phyloP scores from a whole-genome alignment of 1,140 invertebrate species.

The Pachypeltis micranthus region DNA sequence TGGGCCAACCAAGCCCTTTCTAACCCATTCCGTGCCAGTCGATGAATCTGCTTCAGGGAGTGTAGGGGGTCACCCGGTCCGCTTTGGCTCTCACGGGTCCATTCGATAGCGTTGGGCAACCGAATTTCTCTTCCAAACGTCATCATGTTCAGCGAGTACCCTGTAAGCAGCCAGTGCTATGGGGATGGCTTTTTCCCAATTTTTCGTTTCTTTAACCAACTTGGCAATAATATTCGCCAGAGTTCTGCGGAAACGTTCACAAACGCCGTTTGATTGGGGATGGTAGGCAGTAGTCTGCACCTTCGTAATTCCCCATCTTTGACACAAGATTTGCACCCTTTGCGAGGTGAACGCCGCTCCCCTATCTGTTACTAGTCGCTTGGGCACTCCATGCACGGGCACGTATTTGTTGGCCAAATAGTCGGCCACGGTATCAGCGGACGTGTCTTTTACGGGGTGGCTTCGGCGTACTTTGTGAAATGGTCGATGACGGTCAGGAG shows the following conservation, averaged over 20 bases:
- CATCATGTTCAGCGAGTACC: background rate
- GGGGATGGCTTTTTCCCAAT: background rate
- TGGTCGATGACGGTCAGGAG: conserved; percentile 9
- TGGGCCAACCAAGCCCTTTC: background rate
- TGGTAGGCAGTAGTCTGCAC: conserved; percentile 28
- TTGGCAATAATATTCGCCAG: no score
- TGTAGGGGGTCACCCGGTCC: background rate
- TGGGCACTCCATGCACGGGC: conserved; percentile 30
- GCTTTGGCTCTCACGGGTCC: no score
- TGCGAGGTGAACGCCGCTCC: conserved; percentile 29
- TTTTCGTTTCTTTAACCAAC: no score
- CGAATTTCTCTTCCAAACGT: background rate
- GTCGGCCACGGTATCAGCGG: conserved; percentile 1
- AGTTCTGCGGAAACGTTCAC: no score
- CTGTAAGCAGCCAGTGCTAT: background rate
- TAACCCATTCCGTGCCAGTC: background rate
- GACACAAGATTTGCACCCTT: conserved; percentile 26
- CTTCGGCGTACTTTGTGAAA: conserved; percentile 23
- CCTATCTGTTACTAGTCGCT: conserved; percentile 29
- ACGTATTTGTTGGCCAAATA: background rate
- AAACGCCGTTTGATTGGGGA: no score
- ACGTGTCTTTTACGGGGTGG: conserved; percentile 11
- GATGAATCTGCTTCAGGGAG: background rate
- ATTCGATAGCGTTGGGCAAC: background rate
- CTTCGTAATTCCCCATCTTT: conserved; percentile 29